phyloP scores from a whole-genome alignment of 2,797 vertebrate species.

The Nannoperca obscura region DNA sequence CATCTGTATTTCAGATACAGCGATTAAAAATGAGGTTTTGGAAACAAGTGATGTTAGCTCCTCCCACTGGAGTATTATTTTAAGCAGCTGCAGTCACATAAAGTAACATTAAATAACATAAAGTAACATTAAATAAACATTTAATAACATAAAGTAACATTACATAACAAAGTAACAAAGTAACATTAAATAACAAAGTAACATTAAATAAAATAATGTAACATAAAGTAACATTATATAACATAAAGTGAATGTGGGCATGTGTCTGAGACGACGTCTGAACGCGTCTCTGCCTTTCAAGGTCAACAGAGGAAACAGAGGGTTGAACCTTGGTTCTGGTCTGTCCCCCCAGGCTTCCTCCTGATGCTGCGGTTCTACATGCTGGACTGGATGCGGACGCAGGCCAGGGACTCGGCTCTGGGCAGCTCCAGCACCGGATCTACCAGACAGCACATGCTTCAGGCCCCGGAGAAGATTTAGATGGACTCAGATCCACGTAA shows the following conservation, averaged over 20 bases:
- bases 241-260: background rate
- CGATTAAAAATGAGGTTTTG: background rate
- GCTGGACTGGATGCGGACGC: slow-evolving; percentile 77
- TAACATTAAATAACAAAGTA: too few species aligned
- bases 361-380: slow-evolving; percentile 84
- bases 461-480: slow-evolving; percentile 72
- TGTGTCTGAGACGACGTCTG: background rate
- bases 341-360: slow-evolving; percentile 79
- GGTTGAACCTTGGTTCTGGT: background rate
- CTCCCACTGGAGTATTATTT: background rate
- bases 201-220: too few species aligned
- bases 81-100: background rate
- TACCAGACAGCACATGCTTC: slow-evolving; percentile 82
- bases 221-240: too few species aligned
- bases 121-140: too few species aligned
- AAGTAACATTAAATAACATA: too few species aligned
- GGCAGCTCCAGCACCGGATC: slow-evolving; percentile 77
- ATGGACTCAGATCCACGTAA: background rate
- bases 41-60: background rate
- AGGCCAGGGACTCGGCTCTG: slow-evolving; percentile 6
- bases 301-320: background rate
- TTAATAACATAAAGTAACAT: too few species aligned
- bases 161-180: too few species aligned
- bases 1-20: too few species aligned
- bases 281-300: background rate